These are phyloP conservation scores for Drosophila lacteicornis DNA, from an alignment of 1,140 invertebrate genomes.

Conservation along the genomic window DNA sequence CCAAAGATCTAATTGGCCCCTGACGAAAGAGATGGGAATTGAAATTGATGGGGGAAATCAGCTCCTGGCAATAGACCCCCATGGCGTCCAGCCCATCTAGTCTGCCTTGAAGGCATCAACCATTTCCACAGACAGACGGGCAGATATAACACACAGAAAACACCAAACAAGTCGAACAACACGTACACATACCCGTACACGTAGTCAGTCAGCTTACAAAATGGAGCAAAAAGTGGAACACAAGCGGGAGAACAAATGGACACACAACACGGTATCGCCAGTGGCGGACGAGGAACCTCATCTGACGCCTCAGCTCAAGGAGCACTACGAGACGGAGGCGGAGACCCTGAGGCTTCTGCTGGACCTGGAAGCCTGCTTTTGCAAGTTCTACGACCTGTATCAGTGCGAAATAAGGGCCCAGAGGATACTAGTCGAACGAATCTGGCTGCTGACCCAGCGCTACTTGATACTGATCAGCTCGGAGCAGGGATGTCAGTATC, in stretches of 20 bases:
- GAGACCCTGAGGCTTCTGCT: conserved; percentile 50
- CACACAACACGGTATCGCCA: not conserved
- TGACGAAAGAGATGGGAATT: conserved; percentile 41
- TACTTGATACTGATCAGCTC: conserved; percentile 69
- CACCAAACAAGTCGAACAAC: conserved; percentile 2
- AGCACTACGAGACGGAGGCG: conserved; percentile 62
- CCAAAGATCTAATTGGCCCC: conserved; percentile 44
- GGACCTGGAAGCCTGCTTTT: conserved; percentile 39
- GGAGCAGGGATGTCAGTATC: conserved; percentile 57
- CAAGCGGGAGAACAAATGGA: not conserved
- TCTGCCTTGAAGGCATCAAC: conserved; percentile 24
- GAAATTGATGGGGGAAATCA: conserved; percentile 21
- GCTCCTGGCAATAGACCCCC: conserved; percentile 12
- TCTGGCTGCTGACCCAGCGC: conserved; percentile 65
- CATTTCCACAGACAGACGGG: conserved; percentile 9
- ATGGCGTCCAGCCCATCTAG: conserved; percentile 19
- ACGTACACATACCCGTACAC: conserved; percentile 6
- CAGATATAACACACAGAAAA: conserved; percentile 6
- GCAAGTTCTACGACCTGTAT: conserved; percentile 47
- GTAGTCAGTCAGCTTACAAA: conserved; percentile 18
- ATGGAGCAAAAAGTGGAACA: conserved; percentile 18
- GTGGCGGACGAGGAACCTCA: conserved; percentile 34
- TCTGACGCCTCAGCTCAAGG: conserved; percentile 48
- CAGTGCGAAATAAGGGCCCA: conserved; percentile 58
- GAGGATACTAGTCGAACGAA: conserved; percentile 48